Evolutionary conservation across 2,888 invertebrate species (phyloP), one percentile per base, ranked within the genome.

Genomic region (Caenorhabditis panamensis): DNA sequence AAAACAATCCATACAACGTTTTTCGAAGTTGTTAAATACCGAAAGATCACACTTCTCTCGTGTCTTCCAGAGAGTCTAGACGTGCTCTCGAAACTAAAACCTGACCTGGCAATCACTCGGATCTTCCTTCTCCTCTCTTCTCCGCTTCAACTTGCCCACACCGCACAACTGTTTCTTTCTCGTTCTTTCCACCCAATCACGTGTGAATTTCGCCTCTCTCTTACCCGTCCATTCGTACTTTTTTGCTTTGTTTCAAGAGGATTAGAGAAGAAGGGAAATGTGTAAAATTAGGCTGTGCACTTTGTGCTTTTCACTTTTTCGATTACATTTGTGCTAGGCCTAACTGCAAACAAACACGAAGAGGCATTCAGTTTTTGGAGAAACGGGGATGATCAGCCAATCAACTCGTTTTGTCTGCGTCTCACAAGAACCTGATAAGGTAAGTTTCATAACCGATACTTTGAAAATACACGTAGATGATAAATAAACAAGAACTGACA

Each of bases 241-340:
- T 44, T 22, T 26, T 18, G 44, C n/a, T 18, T n/a, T 16, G 36
- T 44, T 28, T 20, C 44, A 36, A 63, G 63, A 63, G 63, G 63
- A 63, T 49, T 63, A 63, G 63, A 63, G 51, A 49, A 11, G 31
- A 8, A 28, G 36, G 44, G 49, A 63, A 62, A 47, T 28, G 31
- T 31, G 28, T 63, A 31, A 31, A 63, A 63, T n/a, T 26, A n/a
- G 18, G 49, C 16, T 41, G 49, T 51, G 63, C 63, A 63, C 63
- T 63, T 61, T 61, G 59, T 61, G 61, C 47, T 61, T 63, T 51
- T 63, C 49, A 51, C 47, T 44, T 63, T 18, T 49, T 36, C 56
- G 16, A 41, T 58, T 18, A 49, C 49, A 49, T 49, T 49, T 20
- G 49, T 49, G 49, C 49, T 49, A 49, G 49, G 49, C 18, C 6